Conservation (phyloP, 2,797 vertebrate species). For the Melanotaenia boesemani region DNA sequence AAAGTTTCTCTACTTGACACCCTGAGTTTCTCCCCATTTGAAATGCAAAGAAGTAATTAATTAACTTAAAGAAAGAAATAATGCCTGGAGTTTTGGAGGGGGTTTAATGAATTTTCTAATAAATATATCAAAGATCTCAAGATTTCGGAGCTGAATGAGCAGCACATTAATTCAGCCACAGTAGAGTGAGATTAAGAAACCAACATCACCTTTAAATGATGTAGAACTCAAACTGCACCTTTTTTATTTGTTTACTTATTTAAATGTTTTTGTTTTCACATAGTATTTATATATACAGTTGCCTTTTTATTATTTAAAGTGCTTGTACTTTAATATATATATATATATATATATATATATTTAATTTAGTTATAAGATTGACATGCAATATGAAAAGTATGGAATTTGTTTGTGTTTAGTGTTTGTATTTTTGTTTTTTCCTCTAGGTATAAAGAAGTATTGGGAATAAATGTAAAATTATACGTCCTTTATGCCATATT, state of each 20-base stretch:
- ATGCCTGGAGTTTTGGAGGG: background rate
- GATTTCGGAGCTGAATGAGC: background rate
- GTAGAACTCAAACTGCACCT: background rate
- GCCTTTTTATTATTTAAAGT: no score
- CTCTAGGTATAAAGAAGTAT: no score
- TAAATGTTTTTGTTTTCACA: no score
- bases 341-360: no score
- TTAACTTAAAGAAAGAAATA: background rate
- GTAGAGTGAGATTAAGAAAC: background rate
- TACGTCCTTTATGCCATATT: no score
- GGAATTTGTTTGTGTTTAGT: no score
- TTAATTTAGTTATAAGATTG: no score
- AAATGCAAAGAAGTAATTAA: background rate
- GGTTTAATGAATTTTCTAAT: background rate
- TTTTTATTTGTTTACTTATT: background rate
- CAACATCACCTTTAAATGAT: background rate
- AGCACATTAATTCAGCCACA: background rate
- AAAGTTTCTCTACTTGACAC: background rate
- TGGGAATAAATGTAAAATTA: background rate
- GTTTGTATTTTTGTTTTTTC: no score
- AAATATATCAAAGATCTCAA: background rate
- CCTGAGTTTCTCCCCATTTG: background rate
- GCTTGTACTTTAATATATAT: no score
- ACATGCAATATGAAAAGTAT: no score
- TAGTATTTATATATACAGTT: no score